Evolutionary conservation across 2,113 vertebrate species (phyloP).

Genomic region (Sylvilagus bachmani): DNA sequence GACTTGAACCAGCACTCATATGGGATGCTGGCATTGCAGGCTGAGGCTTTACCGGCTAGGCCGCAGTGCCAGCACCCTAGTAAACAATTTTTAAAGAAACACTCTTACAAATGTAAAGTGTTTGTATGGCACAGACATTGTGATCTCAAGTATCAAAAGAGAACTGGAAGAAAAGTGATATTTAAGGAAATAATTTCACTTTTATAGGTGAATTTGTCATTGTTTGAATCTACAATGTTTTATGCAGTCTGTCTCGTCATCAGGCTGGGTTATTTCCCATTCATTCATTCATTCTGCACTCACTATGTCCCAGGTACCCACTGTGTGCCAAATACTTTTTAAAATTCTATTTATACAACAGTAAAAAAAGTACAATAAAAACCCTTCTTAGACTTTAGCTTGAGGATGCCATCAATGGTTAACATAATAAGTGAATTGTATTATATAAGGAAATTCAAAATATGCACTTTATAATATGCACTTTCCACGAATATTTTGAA

Average conservation of each 20-base stretch:
- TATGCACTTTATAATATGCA: no score
- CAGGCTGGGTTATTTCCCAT: neutral
- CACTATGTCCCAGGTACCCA: neutral
- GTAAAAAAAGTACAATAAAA: neutral
- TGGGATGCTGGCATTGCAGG: neutral
- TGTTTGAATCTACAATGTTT: neutral
- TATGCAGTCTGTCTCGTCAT: neutral
- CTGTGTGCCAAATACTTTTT: neutral
- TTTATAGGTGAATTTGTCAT: neutral
- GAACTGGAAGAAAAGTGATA: neutral
- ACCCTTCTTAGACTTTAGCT: neutral
- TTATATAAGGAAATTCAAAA: no score
- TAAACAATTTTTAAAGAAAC: neutral
- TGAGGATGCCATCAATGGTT: neutral
- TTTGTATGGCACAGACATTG: neutral
- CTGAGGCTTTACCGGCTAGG: neutral
- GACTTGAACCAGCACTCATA: neutral
- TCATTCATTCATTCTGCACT: neutral
- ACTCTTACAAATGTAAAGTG: conserved; percentile 10
- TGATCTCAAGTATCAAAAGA: neutral
- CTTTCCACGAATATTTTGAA: no score
- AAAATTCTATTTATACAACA: neutral
- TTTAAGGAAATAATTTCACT: conserved; percentile 12
- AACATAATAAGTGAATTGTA: neutral
- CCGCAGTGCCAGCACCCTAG: neutral